Evolutionary conservation across 2,888 invertebrate genomes (phyloP).

Genomic region (Diarsia rubi): DNA sequence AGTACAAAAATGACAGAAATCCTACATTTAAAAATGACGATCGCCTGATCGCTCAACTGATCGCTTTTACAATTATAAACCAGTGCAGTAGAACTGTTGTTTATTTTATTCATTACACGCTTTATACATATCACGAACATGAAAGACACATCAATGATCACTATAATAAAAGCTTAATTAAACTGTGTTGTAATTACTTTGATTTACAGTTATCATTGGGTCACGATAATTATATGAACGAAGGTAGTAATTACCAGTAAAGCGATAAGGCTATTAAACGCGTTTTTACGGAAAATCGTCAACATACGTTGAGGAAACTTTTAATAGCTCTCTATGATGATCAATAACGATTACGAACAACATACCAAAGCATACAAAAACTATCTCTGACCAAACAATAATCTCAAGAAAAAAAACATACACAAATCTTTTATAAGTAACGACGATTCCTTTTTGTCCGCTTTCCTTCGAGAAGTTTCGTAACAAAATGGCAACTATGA

Average conservation of each 20-base stretch:
- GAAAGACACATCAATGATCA: not conserved
- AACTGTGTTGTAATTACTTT: not conserved
- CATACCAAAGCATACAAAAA: not conserved
- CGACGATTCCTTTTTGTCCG: constrained; percentile 40
- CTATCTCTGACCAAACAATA: constrained; percentile 13
- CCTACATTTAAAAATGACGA: not conserved
- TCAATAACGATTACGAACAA: constrained; percentile 22
- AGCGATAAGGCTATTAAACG: not conserved
- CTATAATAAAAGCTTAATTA: not conserved
- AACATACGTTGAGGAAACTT: not conserved
- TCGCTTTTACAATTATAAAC: not conserved
- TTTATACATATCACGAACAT: not conserved
- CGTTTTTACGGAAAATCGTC: not conserved
- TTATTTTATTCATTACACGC: not conserved
- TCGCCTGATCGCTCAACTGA: not conserved
- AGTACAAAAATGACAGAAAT: no score
- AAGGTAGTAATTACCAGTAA: not conserved
- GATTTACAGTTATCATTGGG: not conserved
- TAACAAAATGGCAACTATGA: constrained; percentile 50
- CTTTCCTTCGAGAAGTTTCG: constrained; percentile 41
- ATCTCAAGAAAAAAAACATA: constrained; percentile 18
- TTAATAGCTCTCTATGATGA: not conserved
- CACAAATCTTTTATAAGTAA: constrained; percentile 23
- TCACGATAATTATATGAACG: not conserved
- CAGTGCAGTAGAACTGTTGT: not conserved